phyloP scores from a whole-genome alignment of 2,797 vertebrate genomes.

The Lemur catta region DNA sequence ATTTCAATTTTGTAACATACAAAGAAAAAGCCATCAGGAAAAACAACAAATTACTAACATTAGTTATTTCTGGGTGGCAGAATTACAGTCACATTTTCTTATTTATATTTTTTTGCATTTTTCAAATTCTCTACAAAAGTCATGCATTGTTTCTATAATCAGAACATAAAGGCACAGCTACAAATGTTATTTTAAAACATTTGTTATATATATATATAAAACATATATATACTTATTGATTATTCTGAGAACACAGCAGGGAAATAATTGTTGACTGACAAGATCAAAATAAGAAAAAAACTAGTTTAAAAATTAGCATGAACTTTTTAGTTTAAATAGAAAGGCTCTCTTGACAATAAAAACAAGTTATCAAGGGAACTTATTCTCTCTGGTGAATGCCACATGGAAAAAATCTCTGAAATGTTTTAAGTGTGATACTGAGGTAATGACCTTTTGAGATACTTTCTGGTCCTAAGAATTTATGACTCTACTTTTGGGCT shows the following conservation, averaged over 20 bases:
- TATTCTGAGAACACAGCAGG: background rate
- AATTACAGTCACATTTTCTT: background rate
- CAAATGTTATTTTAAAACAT: background rate
- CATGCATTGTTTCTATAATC: background rate
- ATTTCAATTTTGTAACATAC: background rate
- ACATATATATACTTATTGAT: background rate
- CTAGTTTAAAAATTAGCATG: background rate
- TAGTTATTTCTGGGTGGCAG: background rate
- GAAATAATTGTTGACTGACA: background rate
- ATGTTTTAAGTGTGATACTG: background rate
- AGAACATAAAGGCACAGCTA: background rate
- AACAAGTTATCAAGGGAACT: background rate
- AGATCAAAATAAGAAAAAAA: conserved; percentile 34
- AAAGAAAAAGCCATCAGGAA: conserved; percentile 5
- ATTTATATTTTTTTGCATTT: background rate
- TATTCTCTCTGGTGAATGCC: background rate
- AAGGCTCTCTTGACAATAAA: background rate
- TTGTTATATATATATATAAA: background rate
- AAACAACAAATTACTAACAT: background rate
- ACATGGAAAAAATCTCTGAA: background rate
- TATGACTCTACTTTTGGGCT: background rate
- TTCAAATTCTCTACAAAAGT: conserved; percentile 6
- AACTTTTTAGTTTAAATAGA: background rate
- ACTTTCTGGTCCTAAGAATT: background rate
- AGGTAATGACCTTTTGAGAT: background rate